These are phyloP conservation scores for Odobenus rosmarus DNA, from an alignment of 2,113 vertebrate genomes.

Conservation along the genomic window DNA sequence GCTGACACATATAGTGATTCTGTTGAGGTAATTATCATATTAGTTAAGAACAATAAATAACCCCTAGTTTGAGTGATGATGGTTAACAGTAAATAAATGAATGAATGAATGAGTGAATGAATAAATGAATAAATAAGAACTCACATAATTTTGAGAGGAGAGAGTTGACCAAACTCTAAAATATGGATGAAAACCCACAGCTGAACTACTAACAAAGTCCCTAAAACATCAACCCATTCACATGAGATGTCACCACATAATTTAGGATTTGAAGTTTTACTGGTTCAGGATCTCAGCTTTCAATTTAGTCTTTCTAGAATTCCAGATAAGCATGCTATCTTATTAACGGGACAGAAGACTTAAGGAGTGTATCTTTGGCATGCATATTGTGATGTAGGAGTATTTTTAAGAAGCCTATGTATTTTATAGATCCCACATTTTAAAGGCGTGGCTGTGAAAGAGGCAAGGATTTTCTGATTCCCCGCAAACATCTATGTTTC, in stretches of 20 bases:
- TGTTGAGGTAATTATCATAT: neutral
- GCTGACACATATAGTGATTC: neutral
- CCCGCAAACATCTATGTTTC: neutral
- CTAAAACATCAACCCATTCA: neutral
- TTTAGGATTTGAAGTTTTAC: neutral
- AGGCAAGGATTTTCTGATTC: neutral
- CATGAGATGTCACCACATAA: neutral
- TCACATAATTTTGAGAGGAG: neutral
- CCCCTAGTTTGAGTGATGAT: neutral
- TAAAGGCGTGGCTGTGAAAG: neutral
- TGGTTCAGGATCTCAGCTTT: neutral
- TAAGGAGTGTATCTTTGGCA: neutral
- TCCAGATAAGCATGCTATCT: neutral
- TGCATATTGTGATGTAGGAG: neutral
- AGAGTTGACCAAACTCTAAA: neutral
- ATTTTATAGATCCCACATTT: neutral
- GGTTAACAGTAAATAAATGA: neutral
- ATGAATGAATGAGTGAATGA: neutral
- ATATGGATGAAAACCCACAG: neutral
- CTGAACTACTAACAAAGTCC: neutral
- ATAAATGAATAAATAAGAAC: neutral
- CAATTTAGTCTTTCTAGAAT: neutral
- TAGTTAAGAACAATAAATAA: conserved; percentile 16
- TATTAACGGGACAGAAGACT: neutral
- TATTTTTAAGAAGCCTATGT: neutral